Evolutionary conservation across 2,113 vertebrate species (phyloP), one percentile per base, ranked within the genome.

Genomic region (Bubo scandiacus): DNA sequence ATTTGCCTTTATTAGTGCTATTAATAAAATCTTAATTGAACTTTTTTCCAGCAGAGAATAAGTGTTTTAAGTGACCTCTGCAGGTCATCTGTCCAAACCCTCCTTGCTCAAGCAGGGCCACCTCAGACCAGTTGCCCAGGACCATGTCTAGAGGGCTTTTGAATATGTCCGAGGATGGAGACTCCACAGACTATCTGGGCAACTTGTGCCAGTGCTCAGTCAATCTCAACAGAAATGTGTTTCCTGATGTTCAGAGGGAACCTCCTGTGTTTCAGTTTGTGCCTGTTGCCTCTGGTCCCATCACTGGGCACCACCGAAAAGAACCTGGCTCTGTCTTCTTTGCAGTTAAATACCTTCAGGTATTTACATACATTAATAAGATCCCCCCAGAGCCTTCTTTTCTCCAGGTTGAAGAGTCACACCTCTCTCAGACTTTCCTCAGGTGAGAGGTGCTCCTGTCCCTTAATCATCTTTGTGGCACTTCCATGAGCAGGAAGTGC

Each of bases 41-140:
- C 3, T 8, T 68, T 51, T 75, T 45, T 57, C 19, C 19, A 29
- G 9, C 4, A 38, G 49, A 65, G 8, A 72, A 72, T 63, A 51
- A 52, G 8, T 27, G 45, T 47, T 47, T 10, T 59, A 75, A 83
- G 23, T 9, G 22, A 71, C 17, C 15, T 88, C 29, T 81, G 22
- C 9, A 77, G 21, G n/a, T 40, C 23, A 47, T 30, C 29, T 51
- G 22, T n/a, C 65, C 22, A 17, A 68, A 7, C 3, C 15, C 7
- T 3, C 4, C 4, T 18, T 72, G 32, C 8, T 40, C 54, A 19
- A 0, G 5, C 21, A 59, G 18, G 12, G 22, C 3, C 9, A 42
- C 1, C 14, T 65, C 6, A 55, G 81, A 32, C 23, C 29, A 42
- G 8, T 30, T 34, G 27, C n/a, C 59, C 65, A 70, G 34, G 11